A percentile compares a stretch with the other conserved stretches of the same genome.
phyloP scores from a whole-genome alignment of 2,888 invertebrate species.

The Julus scandinavius region DNA sequence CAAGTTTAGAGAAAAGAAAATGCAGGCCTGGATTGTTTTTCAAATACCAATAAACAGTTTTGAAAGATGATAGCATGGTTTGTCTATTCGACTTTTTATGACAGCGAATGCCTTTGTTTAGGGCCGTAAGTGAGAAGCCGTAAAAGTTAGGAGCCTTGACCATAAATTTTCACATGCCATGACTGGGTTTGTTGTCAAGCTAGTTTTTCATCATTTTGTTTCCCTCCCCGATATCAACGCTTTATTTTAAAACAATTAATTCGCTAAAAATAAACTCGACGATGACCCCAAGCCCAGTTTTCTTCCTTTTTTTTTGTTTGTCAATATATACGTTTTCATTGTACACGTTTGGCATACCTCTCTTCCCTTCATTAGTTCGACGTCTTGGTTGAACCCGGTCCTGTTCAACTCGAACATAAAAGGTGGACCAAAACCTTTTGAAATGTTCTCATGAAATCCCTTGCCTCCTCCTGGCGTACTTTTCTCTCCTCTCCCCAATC shows the following conservation, averaged over 20 bases:
- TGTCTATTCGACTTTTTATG: neutral
- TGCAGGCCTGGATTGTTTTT: neutral
- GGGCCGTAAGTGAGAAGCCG: neutral
- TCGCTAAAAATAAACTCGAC: slow-evolving; percentile 36
- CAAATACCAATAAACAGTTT: slow-evolving; percentile 11
- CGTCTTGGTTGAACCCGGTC: slow-evolving; percentile 24
- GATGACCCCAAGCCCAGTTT: slow-evolving; percentile 15
- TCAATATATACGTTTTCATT: slow-evolving; percentile 1
- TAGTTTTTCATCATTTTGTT: neutral
- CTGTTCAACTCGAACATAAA: slow-evolving; percentile 8
- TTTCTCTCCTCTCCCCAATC: slow-evolving; percentile 17
- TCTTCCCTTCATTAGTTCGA: neutral
- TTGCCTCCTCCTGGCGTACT: neutral
- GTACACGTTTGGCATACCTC: slow-evolving; percentile 22
- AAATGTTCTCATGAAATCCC: neutral
- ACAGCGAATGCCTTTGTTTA: slow-evolving; percentile 15
- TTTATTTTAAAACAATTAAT: slow-evolving; percentile 42
- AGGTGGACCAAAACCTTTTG: slow-evolving; percentile 16
- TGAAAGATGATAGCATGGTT: slow-evolving; percentile 13
- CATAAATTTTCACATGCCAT: neutral
- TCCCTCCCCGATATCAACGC: neutral
- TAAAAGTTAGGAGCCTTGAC: neutral
- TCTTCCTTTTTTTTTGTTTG: neutral
- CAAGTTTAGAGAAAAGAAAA: neutral
- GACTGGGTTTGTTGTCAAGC: neutral